Evolutionary conservation across 2,113 vertebrate species (phyloP), one percentile per base, ranked within the genome.

Genomic region (Hippocampus abdominalis): DNA sequence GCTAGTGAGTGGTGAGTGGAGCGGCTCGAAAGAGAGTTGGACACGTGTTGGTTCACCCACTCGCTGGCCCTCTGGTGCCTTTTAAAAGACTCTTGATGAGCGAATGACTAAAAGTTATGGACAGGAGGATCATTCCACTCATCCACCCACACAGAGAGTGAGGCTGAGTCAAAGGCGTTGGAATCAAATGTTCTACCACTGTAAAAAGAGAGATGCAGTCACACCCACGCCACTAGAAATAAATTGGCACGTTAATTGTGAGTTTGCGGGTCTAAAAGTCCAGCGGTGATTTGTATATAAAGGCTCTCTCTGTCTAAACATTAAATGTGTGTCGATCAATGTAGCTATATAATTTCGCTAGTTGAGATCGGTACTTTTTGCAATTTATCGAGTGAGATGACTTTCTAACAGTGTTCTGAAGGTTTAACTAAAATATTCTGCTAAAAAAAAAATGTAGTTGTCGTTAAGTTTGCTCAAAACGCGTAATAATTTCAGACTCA

Each of bases 31-130:
- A 67, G 73, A 64, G 67, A 18, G 75, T 69, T 59, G 79, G 72
- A 81, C 79, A 75, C 46, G 69, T 73, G 78, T 79, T 66, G 65
- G 70, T 74, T 84, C 83, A 84, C 80, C 79, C 77, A 80, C 83
- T 75, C 74, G 64, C 46, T 59, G 79, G 65, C 70, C 61, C 72
- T 81, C 74, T 81, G 73, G 57, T 54, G 70, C 66, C 66, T 83
- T 77, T 88, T 74, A 84, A 79, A 69, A 68, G 67, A 83, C 79
- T 75, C 86, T 84, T 57, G 70, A 86, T 72, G 60, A 79, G 81
- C 70, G 72, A 80, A 84, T 74, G 81, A 81, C 69, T 70, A 73
- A 80, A 73, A 46, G 78, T 79, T 84, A 69, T 15, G 57, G 66
- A 77, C 74, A 74, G 60, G n/a, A 71, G 82, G 75, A 84, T 73